Evolutionary conservation across 2,888 invertebrate species (phyloP).

Genomic region (Odontothrips loti): DNA sequence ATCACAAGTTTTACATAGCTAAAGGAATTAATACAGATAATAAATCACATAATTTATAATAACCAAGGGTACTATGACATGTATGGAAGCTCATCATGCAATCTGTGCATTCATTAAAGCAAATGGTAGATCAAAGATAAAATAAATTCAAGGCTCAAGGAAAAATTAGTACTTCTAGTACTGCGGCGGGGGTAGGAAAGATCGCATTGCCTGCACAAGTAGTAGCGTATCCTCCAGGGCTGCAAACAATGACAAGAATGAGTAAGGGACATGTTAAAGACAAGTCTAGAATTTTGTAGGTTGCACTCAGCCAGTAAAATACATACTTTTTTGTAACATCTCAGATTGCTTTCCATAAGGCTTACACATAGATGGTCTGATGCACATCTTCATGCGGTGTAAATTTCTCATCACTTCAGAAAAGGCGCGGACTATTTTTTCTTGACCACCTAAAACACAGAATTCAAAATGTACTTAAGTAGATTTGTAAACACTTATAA

Average conservation of each 20-base stretch:
- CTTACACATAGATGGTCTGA: conserved; percentile 84
- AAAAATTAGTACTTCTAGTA: conserved; percentile 43
- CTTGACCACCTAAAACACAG: conserved; percentile 57
- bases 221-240: conserved; percentile 83
- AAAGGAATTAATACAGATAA: neutral
- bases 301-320: conserved; percentile 28
- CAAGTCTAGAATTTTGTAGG: neutral
- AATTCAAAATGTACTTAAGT: neutral
- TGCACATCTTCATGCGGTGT: conserved; percentile 83
- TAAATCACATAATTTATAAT: neutral
- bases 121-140: neutral
- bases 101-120: neutral
- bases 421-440: conserved; percentile 80
- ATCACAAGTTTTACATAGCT: neutral
- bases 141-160: neutral
- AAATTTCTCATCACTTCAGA: conserved; percentile 83
- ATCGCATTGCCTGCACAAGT: conserved; percentile 76
- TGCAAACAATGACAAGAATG: conserved; percentile 43
- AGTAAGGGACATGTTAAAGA: neutral
- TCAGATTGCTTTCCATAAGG: conserved; percentile 87
- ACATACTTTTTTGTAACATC: conserved; percentile 78
- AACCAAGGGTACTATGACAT: neutral
- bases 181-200: conserved; percentile 51
- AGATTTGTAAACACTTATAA: neutral
- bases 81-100: neutral